phyloP scores from a whole-genome alignment of 2,113 vertebrate species.

The Pogonocichla stellata region DNA sequence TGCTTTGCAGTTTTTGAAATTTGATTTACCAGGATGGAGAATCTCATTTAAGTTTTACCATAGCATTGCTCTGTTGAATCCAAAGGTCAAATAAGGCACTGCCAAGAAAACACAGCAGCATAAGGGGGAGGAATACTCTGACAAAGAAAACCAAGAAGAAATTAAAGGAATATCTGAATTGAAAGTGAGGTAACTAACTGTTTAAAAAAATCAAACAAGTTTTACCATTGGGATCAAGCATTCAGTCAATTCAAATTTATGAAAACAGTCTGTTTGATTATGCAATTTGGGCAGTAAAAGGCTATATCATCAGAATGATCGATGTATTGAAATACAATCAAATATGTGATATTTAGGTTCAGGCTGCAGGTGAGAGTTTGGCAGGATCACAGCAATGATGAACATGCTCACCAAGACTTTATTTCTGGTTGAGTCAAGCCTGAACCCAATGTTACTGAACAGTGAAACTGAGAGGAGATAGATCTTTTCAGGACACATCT shows the following conservation, averaged over 20 bases:
- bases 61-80: neutral
- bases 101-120: neutral
- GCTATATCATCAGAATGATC: neutral
- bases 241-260: neutral
- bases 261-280: neutral
- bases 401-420: neutral
- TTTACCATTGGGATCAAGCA: neutral
- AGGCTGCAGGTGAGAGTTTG: neutral
- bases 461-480: neutral
- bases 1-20: neutral
- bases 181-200: neutral
- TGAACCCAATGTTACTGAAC: neutral
- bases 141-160: neutral
- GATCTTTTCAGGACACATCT: neutral
- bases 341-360: neutral
- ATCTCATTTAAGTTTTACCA: neutral
- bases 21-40: neutral
- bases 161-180: neutral
- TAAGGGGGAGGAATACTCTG: neutral
- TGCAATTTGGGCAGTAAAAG: neutral
- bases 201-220: neutral
- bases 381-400: neutral
- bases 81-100: neutral
- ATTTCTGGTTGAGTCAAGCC: neutral
- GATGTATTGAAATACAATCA: neutral